Percentiles rank a stretch among this genome's conserved stretches.
Conservation (phyloP, 1,140 invertebrate genomes). For the Hypothenemus hampei region DNA sequence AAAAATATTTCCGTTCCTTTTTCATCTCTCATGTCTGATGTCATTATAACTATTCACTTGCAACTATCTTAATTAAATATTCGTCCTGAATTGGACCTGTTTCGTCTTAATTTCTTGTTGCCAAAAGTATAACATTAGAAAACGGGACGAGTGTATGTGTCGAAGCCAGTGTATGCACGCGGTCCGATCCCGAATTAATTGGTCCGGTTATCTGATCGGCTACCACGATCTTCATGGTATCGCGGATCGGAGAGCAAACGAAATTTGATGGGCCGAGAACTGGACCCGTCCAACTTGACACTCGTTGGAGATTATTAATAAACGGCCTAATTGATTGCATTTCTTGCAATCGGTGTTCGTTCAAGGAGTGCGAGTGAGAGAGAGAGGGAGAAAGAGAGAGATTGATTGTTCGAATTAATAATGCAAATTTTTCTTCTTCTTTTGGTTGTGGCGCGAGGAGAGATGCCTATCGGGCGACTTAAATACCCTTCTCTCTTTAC, state of each 20-base stretch:
- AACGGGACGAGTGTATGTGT: too few relatives aligned
- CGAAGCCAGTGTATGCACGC: too few relatives aligned
- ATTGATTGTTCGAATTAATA: conserved; percentile 23
- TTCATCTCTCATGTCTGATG: too few relatives aligned
- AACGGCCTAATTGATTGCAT: conserved; percentile 19
- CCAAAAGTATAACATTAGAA: too few relatives aligned
- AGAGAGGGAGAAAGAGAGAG: conserved; percentile 18
- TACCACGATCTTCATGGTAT: conserved; percentile 10
- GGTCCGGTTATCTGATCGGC: conserved; percentile 16
- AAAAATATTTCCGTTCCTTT: conserved; percentile 4
- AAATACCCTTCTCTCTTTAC: conserved; percentile 10
- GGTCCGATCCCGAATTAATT: too few relatives aligned
- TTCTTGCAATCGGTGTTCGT: conserved; percentile 12
- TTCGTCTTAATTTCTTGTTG: too few relatives aligned
- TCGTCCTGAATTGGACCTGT: too few relatives aligned
- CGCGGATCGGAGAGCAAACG: conserved; percentile 10
- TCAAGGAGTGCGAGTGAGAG: too few relatives aligned
- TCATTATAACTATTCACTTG: too few relatives aligned
- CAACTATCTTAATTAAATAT: too few relatives aligned
- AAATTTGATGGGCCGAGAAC: conserved; percentile 22
- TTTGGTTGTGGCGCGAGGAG: not conserved
- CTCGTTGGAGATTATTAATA: conserved; percentile 14
- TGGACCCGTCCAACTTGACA: conserved; percentile 10
- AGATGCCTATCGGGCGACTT: conserved; percentile 12
- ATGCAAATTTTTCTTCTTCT: conserved; percentile 21